Evolutionary conservation across 2,113 vertebrate genomes (phyloP).

Genomic region (Heterochromis multidens): DNA sequence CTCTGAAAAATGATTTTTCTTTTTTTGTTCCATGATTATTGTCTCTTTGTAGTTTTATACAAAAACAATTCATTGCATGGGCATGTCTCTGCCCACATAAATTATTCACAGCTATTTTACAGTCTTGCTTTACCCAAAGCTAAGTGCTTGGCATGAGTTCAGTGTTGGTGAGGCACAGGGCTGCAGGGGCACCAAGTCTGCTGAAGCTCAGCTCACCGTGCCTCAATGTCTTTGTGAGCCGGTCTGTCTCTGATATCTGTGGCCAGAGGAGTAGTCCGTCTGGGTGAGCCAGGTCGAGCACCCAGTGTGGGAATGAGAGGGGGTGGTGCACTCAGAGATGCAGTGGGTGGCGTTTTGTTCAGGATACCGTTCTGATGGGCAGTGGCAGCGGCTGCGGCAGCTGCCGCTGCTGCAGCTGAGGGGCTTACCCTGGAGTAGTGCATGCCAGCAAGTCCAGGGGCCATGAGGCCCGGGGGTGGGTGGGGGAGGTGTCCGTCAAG

Average conservation of each 20-base stretch:
- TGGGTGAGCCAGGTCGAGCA: constrained; percentile 84
- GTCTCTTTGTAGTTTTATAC: constrained; percentile 61
- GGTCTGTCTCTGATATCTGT: constrained; percentile 92
- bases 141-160: constrained; percentile 75
- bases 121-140: constrained; percentile 66
- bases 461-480: constrained; percentile 84
- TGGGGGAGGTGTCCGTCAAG: constrained; percentile 91
- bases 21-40: constrained; percentile 37
- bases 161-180: constrained; percentile 55
- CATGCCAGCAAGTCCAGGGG: constrained; percentile 92
- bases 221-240: constrained; percentile 95
- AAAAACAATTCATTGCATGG: constrained; percentile 57
- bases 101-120: constrained; percentile 78
- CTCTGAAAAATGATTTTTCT: constrained; percentile 70
- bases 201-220: constrained; percentile 78
- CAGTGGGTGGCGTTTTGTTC: constrained; percentile 92
- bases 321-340: constrained; percentile 92
- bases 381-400: constrained; percentile 46
- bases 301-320: constrained; percentile 93
- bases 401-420: constrained; percentile 66
- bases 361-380: constrained; percentile 90
- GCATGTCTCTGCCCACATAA: constrained; percentile 36
- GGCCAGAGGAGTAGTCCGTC: constrained; percentile 93
- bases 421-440: constrained; percentile 94
- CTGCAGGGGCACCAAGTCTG: background rate